These are phyloP conservation scores for Astur gentilis DNA, from an alignment of 2,113 vertebrate genomes.

Conservation along the genomic window DNA sequence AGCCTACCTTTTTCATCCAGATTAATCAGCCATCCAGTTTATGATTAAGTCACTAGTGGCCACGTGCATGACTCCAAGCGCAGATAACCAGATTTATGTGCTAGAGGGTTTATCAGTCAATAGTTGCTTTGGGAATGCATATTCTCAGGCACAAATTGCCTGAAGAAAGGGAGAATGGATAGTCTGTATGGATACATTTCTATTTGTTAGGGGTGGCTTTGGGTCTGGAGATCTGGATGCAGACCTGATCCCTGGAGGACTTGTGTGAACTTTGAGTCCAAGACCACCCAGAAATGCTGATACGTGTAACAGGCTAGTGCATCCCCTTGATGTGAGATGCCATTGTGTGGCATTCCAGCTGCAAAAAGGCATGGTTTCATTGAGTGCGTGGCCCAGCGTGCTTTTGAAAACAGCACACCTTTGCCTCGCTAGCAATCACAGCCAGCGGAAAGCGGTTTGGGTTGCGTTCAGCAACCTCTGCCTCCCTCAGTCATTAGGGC, in stretches of 20 bases:
- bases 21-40: neutral
- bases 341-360: fast-evolving
- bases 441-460: neutral
- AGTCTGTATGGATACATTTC: fast-evolving
- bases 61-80: fast-evolving
- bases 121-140: neutral
- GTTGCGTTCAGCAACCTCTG: neutral
- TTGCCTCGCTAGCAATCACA: neutral
- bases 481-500: neutral
- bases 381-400: fast-evolving
- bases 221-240: neutral
- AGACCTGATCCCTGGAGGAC: neutral
- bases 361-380: neutral
- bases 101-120: neutral
- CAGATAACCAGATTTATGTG: neutral
- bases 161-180: neutral
- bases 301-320: fast-evolving
- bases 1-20: neutral
- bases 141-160: neutral
- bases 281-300: neutral
- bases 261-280: neutral
- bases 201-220: neutral
- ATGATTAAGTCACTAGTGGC: neutral
- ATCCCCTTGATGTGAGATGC: fast-evolving
- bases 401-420: neutral